Conservation (phyloP, 92 coral and sea anemone species). For the Epizoanthus illoricatus region DNA sequence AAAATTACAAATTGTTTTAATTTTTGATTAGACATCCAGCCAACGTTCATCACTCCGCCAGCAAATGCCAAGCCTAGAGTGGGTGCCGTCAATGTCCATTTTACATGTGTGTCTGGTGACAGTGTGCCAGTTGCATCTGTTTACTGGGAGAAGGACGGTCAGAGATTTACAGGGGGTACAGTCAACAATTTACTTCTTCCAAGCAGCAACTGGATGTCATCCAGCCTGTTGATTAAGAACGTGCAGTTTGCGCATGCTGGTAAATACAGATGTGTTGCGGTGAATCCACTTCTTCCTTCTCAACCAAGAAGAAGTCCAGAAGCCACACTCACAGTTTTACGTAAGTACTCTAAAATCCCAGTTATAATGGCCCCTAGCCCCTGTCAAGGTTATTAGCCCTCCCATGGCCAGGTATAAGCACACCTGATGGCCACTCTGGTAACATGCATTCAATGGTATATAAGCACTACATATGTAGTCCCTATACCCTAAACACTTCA, state of each 20-base stretch:
- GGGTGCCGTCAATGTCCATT: constrained; percentile 62
- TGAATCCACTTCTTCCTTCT: constrained; percentile 69
- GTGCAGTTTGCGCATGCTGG: constrained; percentile 79
- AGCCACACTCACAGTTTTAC: constrained; percentile 72
- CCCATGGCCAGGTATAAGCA: background rate
- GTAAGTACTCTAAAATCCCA: constrained; percentile 58
- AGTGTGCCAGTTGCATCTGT: constrained; percentile 78
- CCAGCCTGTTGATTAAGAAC: constrained; percentile 64
- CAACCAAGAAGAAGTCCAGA: constrained; percentile 59
- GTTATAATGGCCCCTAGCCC: no score
- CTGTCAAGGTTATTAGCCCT: no score
- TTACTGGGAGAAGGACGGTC: constrained; percentile 90
- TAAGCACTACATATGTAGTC: no score
- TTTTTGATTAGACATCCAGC: constrained; percentile 60
- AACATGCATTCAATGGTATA: no score
- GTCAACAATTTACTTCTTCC: constrained; percentile 45
- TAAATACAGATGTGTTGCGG: constrained; percentile 90
- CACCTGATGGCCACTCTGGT: background rate
- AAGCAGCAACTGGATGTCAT: constrained; percentile 67
- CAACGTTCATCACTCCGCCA: constrained; percentile 65
- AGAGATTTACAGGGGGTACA: constrained; percentile 47
- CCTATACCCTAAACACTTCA: no score
- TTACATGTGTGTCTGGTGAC: constrained; percentile 73
- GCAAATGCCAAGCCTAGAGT: constrained; percentile 52
- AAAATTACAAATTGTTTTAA: no score